Evolutionary conservation across 2,888 invertebrate species (phyloP).

Genomic region (Pterobdella sp.): DNA sequence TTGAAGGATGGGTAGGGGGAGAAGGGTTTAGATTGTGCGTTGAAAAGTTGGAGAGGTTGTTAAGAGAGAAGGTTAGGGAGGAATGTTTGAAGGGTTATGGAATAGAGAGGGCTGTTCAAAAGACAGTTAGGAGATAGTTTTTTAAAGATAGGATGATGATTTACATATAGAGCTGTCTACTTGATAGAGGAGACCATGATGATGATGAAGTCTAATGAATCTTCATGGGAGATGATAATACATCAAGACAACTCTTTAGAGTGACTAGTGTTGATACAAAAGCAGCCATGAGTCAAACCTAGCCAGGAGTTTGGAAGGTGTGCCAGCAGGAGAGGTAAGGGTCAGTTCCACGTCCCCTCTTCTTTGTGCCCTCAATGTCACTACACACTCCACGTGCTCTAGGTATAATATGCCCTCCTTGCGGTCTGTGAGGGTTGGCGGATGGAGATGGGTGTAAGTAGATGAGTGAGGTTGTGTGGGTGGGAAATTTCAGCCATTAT

Average conservation of each 20-base stretch:
- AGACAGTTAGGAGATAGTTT: too few relatives aligned
- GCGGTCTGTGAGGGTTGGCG: background rate
- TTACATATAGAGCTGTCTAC: too few relatives aligned
- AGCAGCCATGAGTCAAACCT: slow-evolving; percentile 53
- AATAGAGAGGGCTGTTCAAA: too few relatives aligned
- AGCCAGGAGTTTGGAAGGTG: slow-evolving; percentile 35
- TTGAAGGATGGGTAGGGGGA: background rate
- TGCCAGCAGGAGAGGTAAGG: slow-evolving; percentile 45
- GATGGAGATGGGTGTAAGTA: background rate
- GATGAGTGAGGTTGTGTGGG: background rate
- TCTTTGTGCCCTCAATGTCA: slow-evolving; percentile 76
- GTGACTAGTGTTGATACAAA: too few relatives aligned
- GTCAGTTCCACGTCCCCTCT: slow-evolving; percentile 84
- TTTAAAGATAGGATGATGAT: too few relatives aligned
- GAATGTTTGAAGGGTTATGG: too few relatives aligned
- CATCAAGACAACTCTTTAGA: too few relatives aligned
- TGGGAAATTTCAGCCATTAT: too few relatives aligned
- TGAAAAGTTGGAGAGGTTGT: background rate
- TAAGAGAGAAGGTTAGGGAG: background rate
- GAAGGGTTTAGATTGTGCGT: background rate
- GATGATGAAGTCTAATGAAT: too few relatives aligned
- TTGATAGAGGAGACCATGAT: too few relatives aligned
- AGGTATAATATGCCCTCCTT: too few relatives aligned
- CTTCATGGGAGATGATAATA: too few relatives aligned
- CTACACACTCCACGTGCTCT: slow-evolving; percentile 91